Evolutionary conservation across 1,140 invertebrate genomes (phyloP).

Genomic region (Drosophila bocqueti): DNA sequence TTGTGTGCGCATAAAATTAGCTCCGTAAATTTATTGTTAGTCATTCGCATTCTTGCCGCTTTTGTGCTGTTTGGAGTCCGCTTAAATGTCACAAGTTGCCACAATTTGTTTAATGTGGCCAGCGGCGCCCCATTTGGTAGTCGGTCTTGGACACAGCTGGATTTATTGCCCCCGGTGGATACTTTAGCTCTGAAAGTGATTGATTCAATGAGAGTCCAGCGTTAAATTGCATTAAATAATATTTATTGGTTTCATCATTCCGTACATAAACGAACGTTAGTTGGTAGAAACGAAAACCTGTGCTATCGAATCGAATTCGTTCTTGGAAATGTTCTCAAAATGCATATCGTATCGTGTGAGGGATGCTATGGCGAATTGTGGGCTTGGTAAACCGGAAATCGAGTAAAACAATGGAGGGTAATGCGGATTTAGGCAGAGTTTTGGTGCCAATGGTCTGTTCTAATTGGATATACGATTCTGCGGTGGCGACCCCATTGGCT

Average conservation of each 20-base stretch:
- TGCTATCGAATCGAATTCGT: constrained; percentile 39
- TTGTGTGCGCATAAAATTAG: constrained; percentile 76
- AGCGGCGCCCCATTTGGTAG: constrained; percentile 10
- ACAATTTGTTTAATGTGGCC: constrained; percentile 53
- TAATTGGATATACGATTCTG: constrained; percentile 10
- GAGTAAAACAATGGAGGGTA: constrained; percentile 11
- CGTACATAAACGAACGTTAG: constrained; percentile 55
- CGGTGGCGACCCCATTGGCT: constrained; percentile 39
- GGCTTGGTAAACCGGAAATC: constrained; percentile 3
- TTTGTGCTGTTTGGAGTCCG: constrained; percentile 10
- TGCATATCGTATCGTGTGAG: constrained; percentile 49
- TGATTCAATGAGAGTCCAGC: neutral
- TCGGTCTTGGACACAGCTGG: neutral
- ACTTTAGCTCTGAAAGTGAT: constrained; percentile 18
- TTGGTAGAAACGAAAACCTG: constrained; percentile 48
- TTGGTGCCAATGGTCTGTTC: constrained; percentile 29
- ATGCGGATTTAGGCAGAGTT: constrained; percentile 8
- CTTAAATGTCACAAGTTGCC: constrained; percentile 63
- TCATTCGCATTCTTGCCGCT: constrained; percentile 57
- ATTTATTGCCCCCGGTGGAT: neutral
- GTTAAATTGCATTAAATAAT: constrained; percentile 76
- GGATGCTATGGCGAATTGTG: constrained; percentile 7
- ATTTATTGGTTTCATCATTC: constrained; percentile 76
- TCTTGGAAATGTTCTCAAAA: constrained; percentile 43
- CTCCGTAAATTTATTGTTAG: constrained; percentile 68